Evolutionary conservation across 30 jellyfish, hydroid and myxozoan species (phyloP), one percentile per base, ranked within the genome.

Genomic region (Cassiopea andromeda): DNA sequence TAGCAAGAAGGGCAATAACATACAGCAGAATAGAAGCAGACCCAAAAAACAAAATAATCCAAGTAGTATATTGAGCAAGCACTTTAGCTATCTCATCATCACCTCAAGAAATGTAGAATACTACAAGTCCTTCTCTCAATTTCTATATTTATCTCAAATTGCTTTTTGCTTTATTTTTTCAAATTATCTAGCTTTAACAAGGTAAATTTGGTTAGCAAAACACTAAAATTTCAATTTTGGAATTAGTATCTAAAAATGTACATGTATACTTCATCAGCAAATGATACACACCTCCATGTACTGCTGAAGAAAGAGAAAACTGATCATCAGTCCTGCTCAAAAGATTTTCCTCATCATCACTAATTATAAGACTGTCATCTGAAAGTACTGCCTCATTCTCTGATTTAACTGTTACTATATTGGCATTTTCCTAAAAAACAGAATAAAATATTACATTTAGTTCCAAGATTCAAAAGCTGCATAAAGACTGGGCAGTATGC

Each of bases 281-380:
- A 3, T 54, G 10, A 54, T 70, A 70, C 79, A 19, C 27, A 70
- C 79, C 79, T 2, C 38, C 79, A 2, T 70, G 54, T 5, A 1
- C 38, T 70, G 79, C 10, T 12, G 54, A 1, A 70, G 15, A 16
- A 16, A 70, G 15, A 7, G 49, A 10, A 19, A 12, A 70, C 27
- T 70, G 57, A 27, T 5, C 50, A 70, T 70, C 38, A 2, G 57
- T 1, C 38, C 79, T 70, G 57, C 27, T 10, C 10, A 70, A 18
- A 70, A 27, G 15, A n/a, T 54, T 77, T 27, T 54, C 86, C 17
- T 77, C 86, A n/a, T 43, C 50, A 57, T 77, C 86, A 77, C 86
- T 77, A 10, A 61, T 27, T 4, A 77, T 48, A 16, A 59, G 86
- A 50, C 86, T 77, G 86, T 77, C 73, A 18, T 77, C 86, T 16